These are phyloP conservation scores for Malachius bipustulatus DNA, from an alignment of 2,888 invertebrate species.

Conservation along the genomic window DNA sequence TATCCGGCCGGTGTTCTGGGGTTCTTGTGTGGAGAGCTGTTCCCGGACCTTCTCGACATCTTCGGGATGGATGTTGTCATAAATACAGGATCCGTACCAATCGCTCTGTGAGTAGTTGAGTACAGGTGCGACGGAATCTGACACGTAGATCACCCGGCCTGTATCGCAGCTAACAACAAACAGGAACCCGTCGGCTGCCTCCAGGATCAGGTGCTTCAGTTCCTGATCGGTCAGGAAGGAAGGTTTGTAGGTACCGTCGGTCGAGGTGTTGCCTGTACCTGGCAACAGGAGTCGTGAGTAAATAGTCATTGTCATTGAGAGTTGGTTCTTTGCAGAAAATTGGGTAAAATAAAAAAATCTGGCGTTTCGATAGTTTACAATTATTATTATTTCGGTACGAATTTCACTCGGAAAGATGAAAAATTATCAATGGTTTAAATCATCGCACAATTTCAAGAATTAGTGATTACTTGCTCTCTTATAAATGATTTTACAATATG, in stretches of 20 bases:
- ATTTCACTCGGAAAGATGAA: no score
- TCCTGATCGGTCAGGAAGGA: constrained; percentile 99
- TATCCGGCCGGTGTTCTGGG: constrained; percentile 89
- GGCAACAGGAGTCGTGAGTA: constrained; percentile 22
- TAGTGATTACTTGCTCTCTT: no score
- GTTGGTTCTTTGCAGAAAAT: background rate
- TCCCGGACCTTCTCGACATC: constrained; percentile 95
- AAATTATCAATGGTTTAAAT: no score
- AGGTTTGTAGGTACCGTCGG: constrained; percentile 95
- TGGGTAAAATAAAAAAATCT: background rate
- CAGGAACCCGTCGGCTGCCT: constrained; percentile 98
- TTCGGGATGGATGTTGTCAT: constrained; percentile 94
- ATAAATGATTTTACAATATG: no score
- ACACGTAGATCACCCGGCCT: constrained; percentile 94
- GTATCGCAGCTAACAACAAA: constrained; percentile 95
- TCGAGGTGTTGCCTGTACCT: constrained; percentile 94
- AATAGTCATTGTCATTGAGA: background rate
- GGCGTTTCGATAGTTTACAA: no score
- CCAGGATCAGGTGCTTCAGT: constrained; percentile 94
- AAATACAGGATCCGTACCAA: constrained; percentile 94
- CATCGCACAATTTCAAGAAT: no score
- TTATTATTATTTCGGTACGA: no score
- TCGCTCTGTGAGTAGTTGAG: constrained; percentile 95
- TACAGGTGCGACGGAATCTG: constrained; percentile 96
- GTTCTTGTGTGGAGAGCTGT: constrained; percentile 93